Evolutionary conservation across 2,113 vertebrate genomes (phyloP).

Genomic region (Carettochelys insculpta): DNA sequence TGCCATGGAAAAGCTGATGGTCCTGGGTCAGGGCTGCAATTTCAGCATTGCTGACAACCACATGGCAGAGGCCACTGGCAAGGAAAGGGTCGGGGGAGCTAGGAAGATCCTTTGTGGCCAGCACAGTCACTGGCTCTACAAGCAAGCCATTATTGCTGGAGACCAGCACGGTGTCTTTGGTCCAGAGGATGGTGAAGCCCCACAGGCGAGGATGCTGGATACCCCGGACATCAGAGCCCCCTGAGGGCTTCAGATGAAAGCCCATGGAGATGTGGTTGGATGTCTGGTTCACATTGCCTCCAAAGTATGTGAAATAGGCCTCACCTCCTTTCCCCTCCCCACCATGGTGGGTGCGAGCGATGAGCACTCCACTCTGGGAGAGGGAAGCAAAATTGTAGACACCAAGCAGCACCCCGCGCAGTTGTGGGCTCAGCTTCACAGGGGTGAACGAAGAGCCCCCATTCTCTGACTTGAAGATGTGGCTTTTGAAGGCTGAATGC

Average conservation of each 20-base stretch:
- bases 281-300: fast-evolving
- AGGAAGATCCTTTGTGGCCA: background rate
- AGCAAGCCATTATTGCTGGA: background rate
- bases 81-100: background rate
- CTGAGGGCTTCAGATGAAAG: background rate
- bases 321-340: fast-evolving
- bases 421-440: background rate
- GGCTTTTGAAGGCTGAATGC: fast-evolving
- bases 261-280: background rate
- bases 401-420: background rate
- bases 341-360: fast-evolving
- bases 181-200: background rate
- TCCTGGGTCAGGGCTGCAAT: background rate
- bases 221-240: background rate
- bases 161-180: background rate
- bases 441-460: fast-evolving
- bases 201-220: background rate
- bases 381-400: background rate
- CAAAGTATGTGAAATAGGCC: background rate
- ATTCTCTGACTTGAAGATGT: background rate
- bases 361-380: background rate
- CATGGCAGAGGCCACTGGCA: background rate
- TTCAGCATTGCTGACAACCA: background rate
- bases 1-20: background rate
- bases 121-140: background rate